Base-by-base conservation (phyloP, 2,888 invertebrate species). In the Lochmaea capreae region DNA sequence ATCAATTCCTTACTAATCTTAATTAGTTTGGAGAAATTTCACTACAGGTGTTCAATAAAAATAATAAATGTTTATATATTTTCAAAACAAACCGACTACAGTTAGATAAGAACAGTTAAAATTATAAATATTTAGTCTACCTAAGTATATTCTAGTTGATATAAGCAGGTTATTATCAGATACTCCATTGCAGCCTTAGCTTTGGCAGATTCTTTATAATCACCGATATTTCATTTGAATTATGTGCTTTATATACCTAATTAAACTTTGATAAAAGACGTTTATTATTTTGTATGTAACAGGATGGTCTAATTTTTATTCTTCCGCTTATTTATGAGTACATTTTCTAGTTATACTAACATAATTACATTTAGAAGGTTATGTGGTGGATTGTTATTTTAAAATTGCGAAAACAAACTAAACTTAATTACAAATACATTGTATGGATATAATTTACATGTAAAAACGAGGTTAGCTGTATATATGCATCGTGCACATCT, bases 91-190 rank as follows among this genome's bases (percentile, higher is more conserved):
- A 42, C 61, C 1, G 14, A n/a, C 33, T n/a, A 12, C 61, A 61
- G 33, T 39, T 39, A 39, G 33, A 39, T 39, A 39, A 39, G 33
- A 8, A 39, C 33, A 39, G 33, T n/a, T 63, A 18, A n/a, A 10
- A 42, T 16, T 18, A 43, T 63, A 63, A 63, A 63, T 63, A 63
- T 63, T 63, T 63, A 43, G 62, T 63, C 62, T 63, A 43, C 43
- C 9, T n/a, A n/a, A n/a, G n/a, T n/a, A 43, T 42, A 43, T 43
- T 43, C 16, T 18, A 43, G 62, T 43, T 63, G 12, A 63, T 63
- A 43, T 63, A 16, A 63, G 12, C 62, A 63, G 43, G 6, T 11
- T 63, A 63, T 63, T 63, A 63, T 43, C 62, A 63, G 62, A 63
- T 14, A 62, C 18, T 62, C 6, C 16, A 18, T 62, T 16, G 16